phyloP scores from a whole-genome alignment of 2,797 vertebrate genomes.

The Darevskia nairensis region DNA sequence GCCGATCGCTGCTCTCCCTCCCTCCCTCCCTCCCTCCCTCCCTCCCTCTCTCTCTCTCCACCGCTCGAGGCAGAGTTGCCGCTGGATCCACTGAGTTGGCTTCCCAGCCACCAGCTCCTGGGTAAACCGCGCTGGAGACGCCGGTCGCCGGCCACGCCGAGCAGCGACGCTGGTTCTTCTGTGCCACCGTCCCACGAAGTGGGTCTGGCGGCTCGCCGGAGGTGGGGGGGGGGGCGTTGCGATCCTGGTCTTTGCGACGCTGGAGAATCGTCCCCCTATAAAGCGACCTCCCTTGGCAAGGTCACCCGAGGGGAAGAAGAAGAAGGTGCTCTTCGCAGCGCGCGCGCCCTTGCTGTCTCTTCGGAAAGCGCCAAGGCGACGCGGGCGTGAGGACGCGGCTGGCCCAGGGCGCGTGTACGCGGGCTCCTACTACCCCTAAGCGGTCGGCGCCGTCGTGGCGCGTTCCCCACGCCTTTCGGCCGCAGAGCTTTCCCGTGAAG shows the following conservation, averaged over 20 bases:
- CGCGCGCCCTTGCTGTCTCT: neutral
- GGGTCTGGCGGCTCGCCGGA: neutral
- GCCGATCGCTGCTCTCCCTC: neutral
- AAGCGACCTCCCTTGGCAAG: neutral
- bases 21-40: too few species aligned
- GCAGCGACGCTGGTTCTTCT: neutral
- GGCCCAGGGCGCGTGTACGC: neutral
- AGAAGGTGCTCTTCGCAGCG: neutral
- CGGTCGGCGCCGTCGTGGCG: neutral
- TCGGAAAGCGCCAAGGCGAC: neutral
- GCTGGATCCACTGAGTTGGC: neutral
- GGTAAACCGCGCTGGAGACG: neutral
- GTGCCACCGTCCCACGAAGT: neutral
- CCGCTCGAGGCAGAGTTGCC: neutral
- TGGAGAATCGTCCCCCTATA: neutral
- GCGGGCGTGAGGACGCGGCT: neutral
- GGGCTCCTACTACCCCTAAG: neutral
- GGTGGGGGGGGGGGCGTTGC: neutral
- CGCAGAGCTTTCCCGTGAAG: neutral
- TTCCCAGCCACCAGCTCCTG: neutral
- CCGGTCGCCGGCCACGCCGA: neutral
- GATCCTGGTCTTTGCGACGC: neutral
- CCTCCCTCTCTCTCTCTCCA: too few species aligned
- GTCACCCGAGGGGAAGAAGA: conserved; percentile 1
- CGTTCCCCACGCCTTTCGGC: neutral